Conservation (phyloP, 2,113 vertebrate species). For the Corythornis madagascariensis region DNA sequence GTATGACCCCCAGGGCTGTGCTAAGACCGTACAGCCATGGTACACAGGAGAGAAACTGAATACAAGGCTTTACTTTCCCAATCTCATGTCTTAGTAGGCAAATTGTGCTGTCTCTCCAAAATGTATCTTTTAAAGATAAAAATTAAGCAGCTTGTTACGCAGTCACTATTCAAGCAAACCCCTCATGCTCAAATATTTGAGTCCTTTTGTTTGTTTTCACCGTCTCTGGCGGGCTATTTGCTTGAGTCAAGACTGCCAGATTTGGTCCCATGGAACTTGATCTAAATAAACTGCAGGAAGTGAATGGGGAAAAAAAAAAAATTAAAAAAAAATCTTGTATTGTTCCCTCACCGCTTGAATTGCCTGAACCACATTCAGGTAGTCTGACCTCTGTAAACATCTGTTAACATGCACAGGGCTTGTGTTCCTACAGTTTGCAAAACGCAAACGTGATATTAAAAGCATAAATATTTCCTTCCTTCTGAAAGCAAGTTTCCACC, state of each 20-base stretch:
- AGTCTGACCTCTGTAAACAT: conserved; percentile 65
- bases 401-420: conserved; percentile 34
- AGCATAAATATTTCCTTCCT: conserved; percentile 42
- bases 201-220: conserved; percentile 58
- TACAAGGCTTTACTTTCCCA: not conserved
- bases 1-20: not conserved
- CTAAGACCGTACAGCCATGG: not conserved
- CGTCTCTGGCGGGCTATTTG: conserved; percentile 48
- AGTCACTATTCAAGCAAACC: conserved; percentile 9
- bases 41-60: not conserved
- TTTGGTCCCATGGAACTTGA: conserved; percentile 52
- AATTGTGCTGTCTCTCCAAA: not conserved
- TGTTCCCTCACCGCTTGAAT: conserved; percentile 52
- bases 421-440: not conserved
- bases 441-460: conserved; percentile 23
- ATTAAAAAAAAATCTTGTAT: not conserved
- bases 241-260: conserved; percentile 62
- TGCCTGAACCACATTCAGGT: conserved; percentile 61
- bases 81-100: not conserved
- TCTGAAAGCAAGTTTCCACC: conserved; percentile 76
- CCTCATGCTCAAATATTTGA: conserved; percentile 53
- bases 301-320: not conserved
- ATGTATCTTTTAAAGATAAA: conserved; percentile 1
- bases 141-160: conserved; percentile 26
- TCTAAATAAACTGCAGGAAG: conserved; percentile 69